Evolutionary conservation across 2,113 vertebrate genomes (phyloP).

Genomic region (Fregetta grallaria): DNA sequence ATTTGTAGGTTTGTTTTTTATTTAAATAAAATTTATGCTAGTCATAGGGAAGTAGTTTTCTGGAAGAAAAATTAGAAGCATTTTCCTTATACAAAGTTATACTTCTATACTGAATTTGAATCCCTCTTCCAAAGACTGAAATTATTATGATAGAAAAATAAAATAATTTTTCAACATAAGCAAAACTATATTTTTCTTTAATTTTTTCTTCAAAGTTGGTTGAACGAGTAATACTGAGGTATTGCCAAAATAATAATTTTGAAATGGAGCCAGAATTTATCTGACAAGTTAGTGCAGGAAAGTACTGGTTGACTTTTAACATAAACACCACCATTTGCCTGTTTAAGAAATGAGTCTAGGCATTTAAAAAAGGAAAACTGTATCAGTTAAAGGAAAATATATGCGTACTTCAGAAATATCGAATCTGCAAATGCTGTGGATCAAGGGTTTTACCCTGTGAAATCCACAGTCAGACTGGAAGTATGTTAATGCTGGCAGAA

Average conservation of each 20-base stretch:
- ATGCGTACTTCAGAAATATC: background rate
- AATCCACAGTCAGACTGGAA: background rate
- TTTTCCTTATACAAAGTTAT: background rate
- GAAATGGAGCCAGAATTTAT: background rate
- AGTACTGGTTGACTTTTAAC: background rate
- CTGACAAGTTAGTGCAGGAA: background rate
- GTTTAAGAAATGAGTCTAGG: background rate
- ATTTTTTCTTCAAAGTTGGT: background rate
- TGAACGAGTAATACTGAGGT: background rate
- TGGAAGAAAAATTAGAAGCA: background rate
- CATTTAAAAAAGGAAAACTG: background rate
- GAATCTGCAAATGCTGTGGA: background rate
- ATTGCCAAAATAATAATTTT: background rate
- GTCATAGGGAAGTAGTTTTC: background rate
- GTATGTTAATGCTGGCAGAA: background rate
- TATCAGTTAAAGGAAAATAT: background rate
- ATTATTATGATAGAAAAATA: background rate
- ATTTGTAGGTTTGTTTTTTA: background rate
- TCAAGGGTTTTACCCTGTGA: background rate
- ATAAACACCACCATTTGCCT: background rate
- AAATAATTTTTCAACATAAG: background rate
- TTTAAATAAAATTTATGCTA: background rate
- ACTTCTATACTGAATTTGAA: background rate
- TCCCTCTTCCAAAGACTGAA: background rate
- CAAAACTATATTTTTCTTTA: background rate